Evolutionary conservation across 2,797 vertebrate genomes (phyloP).

Genomic region (Yasuhikotakia modesta): DNA sequence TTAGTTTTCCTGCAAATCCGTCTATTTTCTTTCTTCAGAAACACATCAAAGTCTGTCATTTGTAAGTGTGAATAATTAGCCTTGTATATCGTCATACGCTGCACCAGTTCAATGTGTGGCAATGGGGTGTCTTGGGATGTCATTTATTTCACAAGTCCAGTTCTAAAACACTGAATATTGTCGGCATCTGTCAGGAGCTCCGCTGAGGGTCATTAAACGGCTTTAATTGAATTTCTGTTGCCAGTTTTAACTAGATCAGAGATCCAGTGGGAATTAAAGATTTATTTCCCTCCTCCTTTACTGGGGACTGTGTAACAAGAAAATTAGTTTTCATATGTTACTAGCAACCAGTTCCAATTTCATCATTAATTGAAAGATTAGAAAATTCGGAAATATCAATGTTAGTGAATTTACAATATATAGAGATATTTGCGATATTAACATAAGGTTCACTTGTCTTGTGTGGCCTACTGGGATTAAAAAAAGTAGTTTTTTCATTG

Average conservation of each 20-base stretch:
- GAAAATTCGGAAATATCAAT: not conserved
- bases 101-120: conserved; percentile 8
- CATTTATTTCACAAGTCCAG: conserved; percentile 39
- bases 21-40: not conserved
- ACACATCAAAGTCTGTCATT: not conserved
- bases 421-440: no score
- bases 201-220: conserved; percentile 54
- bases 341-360: not conserved
- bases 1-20: not conserved
- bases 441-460: no score
- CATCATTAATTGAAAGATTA: no score
- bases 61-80: not conserved
- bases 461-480: no score
- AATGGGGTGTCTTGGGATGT: conserved; percentile 28
- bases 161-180: conserved; percentile 49
- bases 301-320: conserved; percentile 52
- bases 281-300: conserved; percentile 59
- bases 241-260: conserved; percentile 41
- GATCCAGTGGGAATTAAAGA: conserved; percentile 61
- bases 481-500: no score
- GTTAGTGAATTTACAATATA: no score
- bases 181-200: conserved; percentile 59
- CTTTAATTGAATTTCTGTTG: conserved; percentile 66
- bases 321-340: not conserved
- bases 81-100: not conserved